Conservation (phyloP, 2,113 vertebrate genomes). For the Gadus chalcogrammus region DNA sequence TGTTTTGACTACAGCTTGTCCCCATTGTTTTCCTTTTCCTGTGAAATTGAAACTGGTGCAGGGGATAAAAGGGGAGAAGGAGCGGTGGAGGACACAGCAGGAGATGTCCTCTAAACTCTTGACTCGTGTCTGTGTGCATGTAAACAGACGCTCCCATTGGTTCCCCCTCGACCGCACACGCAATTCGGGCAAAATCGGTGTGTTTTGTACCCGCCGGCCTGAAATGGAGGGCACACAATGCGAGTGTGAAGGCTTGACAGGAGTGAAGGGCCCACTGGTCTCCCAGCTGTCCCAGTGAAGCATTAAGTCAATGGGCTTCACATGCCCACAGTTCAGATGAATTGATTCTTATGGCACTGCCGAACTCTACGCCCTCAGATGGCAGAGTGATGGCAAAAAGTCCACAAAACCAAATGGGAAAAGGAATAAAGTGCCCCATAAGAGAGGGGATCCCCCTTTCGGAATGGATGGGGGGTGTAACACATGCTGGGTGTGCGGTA, state of each 20-base stretch:
- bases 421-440: no score
- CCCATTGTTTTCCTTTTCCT: conserved; percentile 23
- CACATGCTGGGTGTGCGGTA: no score
- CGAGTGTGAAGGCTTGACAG: conserved; percentile 56
- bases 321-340: no score
- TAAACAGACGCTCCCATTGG: conserved; percentile 45
- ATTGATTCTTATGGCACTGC: no score
- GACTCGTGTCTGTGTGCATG: no score
- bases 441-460: no score
- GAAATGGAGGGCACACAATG: conserved; percentile 41
- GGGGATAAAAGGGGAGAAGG: conserved; percentile 5
- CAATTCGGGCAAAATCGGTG: conserved; percentile 40
- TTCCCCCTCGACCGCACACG: conserved; percentile 31
- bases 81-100: conserved; percentile 31
- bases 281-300: no score
- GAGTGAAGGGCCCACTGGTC: conserved; percentile 10
- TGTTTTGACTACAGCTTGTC: neutral
- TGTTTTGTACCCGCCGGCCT: conserved; percentile 27
- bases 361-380: no score
- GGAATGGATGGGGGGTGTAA: no score
- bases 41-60: conserved; percentile 31
- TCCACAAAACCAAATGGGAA: no score
- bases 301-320: no score
- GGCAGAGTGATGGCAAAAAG: no score
- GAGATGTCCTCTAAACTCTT: conserved; percentile 36